Percentiles rank a stretch among this genome's conserved stretches.
phyloP scores from a whole-genome alignment of 2,797 vertebrate genomes.

The Gobionotothen gibberifrons region DNA sequence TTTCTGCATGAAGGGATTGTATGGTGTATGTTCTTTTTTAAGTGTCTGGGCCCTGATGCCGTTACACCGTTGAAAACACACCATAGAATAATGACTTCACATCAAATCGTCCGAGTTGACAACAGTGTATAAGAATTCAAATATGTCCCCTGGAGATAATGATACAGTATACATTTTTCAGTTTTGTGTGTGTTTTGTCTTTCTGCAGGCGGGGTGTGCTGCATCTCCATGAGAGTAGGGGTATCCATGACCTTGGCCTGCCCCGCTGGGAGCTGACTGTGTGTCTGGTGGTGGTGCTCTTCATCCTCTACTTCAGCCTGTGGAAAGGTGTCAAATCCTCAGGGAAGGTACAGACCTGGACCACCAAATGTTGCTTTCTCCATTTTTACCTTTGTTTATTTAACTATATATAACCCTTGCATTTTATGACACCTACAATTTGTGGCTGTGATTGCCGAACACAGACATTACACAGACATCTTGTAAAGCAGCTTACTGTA shows the following conservation, averaged over 20 bases:
- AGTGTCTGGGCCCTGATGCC: too few species aligned
- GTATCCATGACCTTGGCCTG: slow-evolving; percentile 91
- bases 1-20: too few species aligned
- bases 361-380: slow-evolving; percentile 9
- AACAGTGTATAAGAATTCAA: neutral
- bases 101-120: neutral
- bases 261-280: slow-evolving; percentile 93
- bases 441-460: neutral
- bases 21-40: too few species aligned
- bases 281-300: slow-evolving; percentile 91
- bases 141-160: too few species aligned
- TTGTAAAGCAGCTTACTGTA: neutral
- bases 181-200: slow-evolving; percentile 16
- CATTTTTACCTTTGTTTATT: neutral
- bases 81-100: neutral
- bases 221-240: slow-evolving; percentile 91
- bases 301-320: slow-evolving; percentile 96
- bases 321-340: slow-evolving; percentile 99
- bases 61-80: neutral
- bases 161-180: too few species aligned
- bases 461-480: neutral
- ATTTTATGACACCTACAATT: neutral
- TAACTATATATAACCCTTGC: too few species aligned
- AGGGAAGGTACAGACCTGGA: slow-evolving; percentile 89
- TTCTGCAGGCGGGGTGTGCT: slow-evolving; percentile 89